Conservation (phyloP, 2,113 vertebrate species). For the Struthio camelus region DNA sequence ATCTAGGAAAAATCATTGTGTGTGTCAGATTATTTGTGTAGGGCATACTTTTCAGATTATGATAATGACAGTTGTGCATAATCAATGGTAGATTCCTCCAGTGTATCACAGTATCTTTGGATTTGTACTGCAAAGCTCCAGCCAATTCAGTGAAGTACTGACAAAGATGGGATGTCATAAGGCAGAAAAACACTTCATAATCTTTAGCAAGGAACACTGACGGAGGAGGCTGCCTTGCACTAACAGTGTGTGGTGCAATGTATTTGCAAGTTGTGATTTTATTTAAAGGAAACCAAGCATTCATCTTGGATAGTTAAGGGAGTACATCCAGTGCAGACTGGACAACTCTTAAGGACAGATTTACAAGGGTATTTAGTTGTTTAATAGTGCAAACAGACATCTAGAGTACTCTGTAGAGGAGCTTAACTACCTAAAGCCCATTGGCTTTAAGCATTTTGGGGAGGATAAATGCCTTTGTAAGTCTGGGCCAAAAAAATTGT, state of each 20-base stretch:
- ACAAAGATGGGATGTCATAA: background rate
- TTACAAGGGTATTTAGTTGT: background rate
- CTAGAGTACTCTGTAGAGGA: background rate
- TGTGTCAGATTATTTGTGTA: background rate
- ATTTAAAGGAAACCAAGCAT: background rate
- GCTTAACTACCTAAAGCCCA: background rate
- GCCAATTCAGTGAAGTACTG: background rate
- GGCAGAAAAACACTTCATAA: background rate
- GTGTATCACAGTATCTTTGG: rapidly evolving
- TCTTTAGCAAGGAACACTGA: background rate
- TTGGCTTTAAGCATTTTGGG: background rate
- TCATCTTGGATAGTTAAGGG: background rate
- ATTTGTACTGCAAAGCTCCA: background rate
- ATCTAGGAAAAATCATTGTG: background rate
- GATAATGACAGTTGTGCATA: background rate
- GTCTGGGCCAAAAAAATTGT: background rate
- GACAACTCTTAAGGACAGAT: background rate
- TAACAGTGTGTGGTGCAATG: background rate
- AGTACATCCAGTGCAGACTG: background rate
- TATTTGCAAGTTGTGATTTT: background rate
- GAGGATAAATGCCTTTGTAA: background rate
- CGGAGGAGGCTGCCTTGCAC: background rate
- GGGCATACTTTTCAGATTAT: background rate
- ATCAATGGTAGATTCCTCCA: background rate
- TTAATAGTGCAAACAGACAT: background rate